Evolutionary conservation across 2,888 invertebrate genomes (phyloP), one percentile per base, ranked within the genome.

Genomic region (Pegoplata infirma): DNA sequence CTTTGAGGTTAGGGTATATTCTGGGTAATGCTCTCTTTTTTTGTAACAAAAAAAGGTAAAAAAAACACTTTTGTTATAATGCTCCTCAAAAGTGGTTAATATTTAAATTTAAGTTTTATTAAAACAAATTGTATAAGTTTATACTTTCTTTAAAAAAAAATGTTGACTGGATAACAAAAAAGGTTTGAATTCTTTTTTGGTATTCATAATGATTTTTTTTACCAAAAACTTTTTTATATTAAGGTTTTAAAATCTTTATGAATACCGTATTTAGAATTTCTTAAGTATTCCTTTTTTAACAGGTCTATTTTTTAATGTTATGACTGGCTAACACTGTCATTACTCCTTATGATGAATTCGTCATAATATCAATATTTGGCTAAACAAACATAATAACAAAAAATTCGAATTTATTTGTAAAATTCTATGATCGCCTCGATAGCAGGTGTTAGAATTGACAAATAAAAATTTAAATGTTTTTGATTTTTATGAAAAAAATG

Each of bases 11-110:
- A 85, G 83, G 82, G 82, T 83, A 83, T n/a, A 83, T 84, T 84
- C 76, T 84, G 87, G 87, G 83, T 85, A 82, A 82, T 84, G 85
- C 85, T 86, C 85, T 85, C 84, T 84, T 81, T n/a, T n/a, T 82
- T 80, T 68, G 53, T 75, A 63, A 69, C 23, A 17, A 21, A n/a
- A 36, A 67, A 63, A 66, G 71, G 75, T 79, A 79, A 72, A 55
- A 23, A 46, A 46, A 67, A 10, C 44, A 36, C 47, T 28, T 44
- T 44, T 69, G n/a, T n/a, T n/a, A 23, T 21, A 17, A 55, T 63
- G 74, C 64, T 78, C 77, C 77, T 53, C 40, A 46, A 51, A 69
- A 63, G 56, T 74, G 71, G 23, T 61, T 36, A n/a, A 40, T 58
- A 36, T 36, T 10, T 40, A 64, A 5, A 21, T 5, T 7, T 47